phyloP scores from a whole-genome alignment of 2,888 invertebrate genomes.

The Meliscaeva auricollis region DNA sequence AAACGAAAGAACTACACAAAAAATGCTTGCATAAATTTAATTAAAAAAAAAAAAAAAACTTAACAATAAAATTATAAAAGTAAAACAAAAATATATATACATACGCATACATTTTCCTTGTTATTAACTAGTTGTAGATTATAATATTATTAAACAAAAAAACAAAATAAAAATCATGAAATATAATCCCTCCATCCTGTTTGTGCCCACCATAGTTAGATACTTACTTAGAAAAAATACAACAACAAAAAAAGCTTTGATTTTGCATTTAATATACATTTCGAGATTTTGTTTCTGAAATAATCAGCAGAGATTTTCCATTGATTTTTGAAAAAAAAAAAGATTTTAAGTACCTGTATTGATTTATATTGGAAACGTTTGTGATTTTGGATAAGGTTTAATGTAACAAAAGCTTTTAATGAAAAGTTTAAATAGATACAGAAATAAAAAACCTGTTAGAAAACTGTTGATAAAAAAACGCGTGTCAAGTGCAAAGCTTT shows the following conservation, averaged over 20 bases:
- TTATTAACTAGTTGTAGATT: conserved; percentile 69
- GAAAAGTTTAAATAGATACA: no score
- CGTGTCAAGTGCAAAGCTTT: no score
- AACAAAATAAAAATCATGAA: conserved; percentile 55
- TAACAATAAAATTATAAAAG: conserved; percentile 36
- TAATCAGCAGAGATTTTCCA: conserved; percentile 1
- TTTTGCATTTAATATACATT: conserved; percentile 1
- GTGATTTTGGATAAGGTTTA: no score
- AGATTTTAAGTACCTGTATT: not conserved
- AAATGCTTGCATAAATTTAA: conserved; percentile 61
- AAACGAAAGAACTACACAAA: conserved; percentile 24
- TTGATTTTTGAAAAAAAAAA: not conserved
- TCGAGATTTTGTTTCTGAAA: not conserved
- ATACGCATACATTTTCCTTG: conserved; percentile 62
- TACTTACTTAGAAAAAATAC: conserved; percentile 11
- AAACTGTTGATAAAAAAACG: no score
- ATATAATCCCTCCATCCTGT: conserved; percentile 67
- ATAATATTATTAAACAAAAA: conserved; percentile 16
- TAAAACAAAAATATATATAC: conserved; percentile 5
- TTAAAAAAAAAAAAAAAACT: no score
- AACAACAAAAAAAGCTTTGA: conserved; percentile 25
- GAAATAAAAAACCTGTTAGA: no score
- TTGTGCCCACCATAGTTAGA: conserved; percentile 47
- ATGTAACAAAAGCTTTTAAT: no score
- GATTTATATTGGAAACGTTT: no score